A percentile compares a stretch with the other conserved stretches of the same genome.
Evolutionary conservation across 2,888 invertebrate species (phyloP).

Genomic region (Acronicta aceris): DNA sequence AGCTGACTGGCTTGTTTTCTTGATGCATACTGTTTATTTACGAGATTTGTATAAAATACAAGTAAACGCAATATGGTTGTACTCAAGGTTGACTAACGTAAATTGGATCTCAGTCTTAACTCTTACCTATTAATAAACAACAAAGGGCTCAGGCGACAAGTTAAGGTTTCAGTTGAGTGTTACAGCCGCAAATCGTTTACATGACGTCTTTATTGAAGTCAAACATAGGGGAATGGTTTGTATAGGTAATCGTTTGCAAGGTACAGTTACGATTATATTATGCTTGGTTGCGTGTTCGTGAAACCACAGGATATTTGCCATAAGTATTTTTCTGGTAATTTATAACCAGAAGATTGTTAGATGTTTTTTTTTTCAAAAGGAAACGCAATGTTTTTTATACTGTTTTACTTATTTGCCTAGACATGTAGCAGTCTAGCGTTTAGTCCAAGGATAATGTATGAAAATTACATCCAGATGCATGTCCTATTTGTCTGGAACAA

Average conservation of each 20-base stretch:
- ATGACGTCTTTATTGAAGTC: conserved; percentile 28
- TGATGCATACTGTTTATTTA: conserved; percentile 24
- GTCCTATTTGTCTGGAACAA: no score
- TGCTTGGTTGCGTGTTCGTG: conserved; percentile 4
- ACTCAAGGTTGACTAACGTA: conserved; percentile 54
- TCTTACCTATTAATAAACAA: conserved; percentile 61
- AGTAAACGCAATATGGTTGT: conserved; percentile 32
- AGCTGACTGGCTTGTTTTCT: background rate
- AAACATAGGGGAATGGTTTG: conserved; percentile 19
- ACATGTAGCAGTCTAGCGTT: no score
- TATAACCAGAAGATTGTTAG: no score
- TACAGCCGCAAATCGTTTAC: conserved; percentile 23
- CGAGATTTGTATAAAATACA: conserved; percentile 31
- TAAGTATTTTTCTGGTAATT: no score
- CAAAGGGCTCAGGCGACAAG: conserved; percentile 53
- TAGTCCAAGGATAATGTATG: no score
- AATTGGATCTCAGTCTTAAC: conserved; percentile 66
- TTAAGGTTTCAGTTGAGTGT: conserved; percentile 55
- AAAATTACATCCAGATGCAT: no score
- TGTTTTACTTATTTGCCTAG: no score
- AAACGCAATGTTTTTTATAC: no score
- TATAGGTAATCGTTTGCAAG: conserved; percentile 3
- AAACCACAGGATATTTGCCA: background rate
- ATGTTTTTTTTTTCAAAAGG: no score
- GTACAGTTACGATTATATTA: conserved; percentile 2